Base-by-base conservation (phyloP, 1,140 invertebrate genomes). In the Daktulosphaira vitifoliae region DNA sequence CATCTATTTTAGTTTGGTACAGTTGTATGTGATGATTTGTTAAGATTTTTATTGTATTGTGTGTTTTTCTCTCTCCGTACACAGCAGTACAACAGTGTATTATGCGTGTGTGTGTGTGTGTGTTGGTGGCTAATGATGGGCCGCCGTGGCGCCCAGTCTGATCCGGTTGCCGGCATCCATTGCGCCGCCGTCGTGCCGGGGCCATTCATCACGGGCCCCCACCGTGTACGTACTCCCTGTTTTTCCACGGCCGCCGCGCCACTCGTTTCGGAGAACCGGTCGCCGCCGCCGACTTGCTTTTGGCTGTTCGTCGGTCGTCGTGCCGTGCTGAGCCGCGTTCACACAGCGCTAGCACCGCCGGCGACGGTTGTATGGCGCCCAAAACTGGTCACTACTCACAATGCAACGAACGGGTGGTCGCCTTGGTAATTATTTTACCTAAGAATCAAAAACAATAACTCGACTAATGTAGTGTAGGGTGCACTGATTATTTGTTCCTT, bases 141-240 rank as follows among this genome's bases (percentile, higher is more conserved):
- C 23, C 22, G 37, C 42, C 23, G 42, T 46, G 68, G 67, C 68
- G 64, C 62, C 69, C 56, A 25, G 23, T 29, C 33, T 16, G 26
- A 50, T 37, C 67, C 44, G 52, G 26, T 66, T 38, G 51, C 48
- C 48, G 54, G 62, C 65, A 56, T 44, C 59, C 26, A 8, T n/a
- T 9, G 53, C 38, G 18, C 33, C 67, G 22, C 22, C 39, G 25
- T 67, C 25, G 15, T 15, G 66, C 49, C 44, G 39, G 48, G 48
- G 66, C 64, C 48, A 68, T 66, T 52, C 53, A 48, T 59, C 56
- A 62, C 33, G 13, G 66, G 25, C 66, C 29, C 44, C 52, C 52
- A 51, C 52, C 38, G 29, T 25, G 52, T 13, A 4, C 23, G 23
- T 20, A 29, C 48, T 7, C 39, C 5, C 11, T n/a, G 25, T 22